Percentiles rank a stretch among this genome's conserved stretches.
These are phyloP conservation scores for Naso thynnoides DNA, from an alignment of 2,797 vertebrate genomes.

Conservation along the genomic window DNA sequence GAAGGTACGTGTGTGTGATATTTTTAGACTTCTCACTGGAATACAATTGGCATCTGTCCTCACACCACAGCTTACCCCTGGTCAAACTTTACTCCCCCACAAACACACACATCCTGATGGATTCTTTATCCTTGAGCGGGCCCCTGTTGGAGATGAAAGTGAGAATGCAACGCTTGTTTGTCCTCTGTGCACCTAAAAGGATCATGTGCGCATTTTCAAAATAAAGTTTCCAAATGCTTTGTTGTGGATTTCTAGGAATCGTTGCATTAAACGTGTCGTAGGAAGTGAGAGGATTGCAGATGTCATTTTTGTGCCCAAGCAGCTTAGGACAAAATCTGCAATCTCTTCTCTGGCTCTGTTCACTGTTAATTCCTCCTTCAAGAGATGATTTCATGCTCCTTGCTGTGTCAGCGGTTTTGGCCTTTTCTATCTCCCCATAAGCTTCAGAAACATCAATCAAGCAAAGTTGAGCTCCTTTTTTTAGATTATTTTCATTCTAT, in stretches of 20 bases:
- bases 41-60: constrained; percentile 42
- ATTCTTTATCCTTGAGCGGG: constrained; percentile 44
- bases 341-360: constrained; percentile 62
- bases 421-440: constrained; percentile 42
- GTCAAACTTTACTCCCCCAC: constrained; percentile 26
- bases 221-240: constrained; percentile 2
- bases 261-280: constrained; percentile 31
- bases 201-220: constrained; percentile 39
- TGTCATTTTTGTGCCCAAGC: constrained; percentile 67
- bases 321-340: constrained; percentile 70
- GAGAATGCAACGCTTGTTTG: not conserved
- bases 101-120: constrained; percentile 46
- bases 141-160: not conserved
- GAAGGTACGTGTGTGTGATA: constrained; percentile 41
- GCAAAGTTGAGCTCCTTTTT: not conserved
- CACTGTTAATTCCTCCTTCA: constrained; percentile 63
- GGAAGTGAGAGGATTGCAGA: constrained; percentile 45
- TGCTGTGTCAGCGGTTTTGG: constrained; percentile 36
- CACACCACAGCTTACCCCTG: constrained; percentile 31
- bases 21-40: constrained; percentile 60
- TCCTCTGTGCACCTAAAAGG: constrained; percentile 24
- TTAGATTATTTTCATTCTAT: not conserved
- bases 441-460: constrained; percentile 31
- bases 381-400: constrained; percentile 53
- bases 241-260: constrained; percentile 58